Percentiles rank a stretch among this genome's conserved stretches.
Conservation (phyloP, 1,140 invertebrate genomes). For the Scaptomyza hsui region DNA sequence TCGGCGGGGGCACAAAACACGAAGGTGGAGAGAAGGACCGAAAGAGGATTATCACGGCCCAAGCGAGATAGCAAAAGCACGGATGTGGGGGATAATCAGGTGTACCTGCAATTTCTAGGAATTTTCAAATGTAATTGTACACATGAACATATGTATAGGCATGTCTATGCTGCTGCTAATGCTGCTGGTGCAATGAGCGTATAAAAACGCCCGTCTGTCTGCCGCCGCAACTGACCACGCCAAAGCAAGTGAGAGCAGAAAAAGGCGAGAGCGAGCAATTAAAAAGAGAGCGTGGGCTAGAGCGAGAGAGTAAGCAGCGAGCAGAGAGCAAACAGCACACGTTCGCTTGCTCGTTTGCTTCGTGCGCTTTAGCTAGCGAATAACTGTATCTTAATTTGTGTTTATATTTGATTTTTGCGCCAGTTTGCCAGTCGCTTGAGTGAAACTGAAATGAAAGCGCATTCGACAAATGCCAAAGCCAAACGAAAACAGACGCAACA, state of each 20-base stretch:
- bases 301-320: not conserved
- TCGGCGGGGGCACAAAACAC: not conserved
- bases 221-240: constrained; percentile 31
- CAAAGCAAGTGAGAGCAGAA: not conserved
- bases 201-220: constrained; percentile 44
- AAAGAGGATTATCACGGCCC: no score
- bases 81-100: constrained; percentile 19
- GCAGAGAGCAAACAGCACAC: constrained; percentile 6
- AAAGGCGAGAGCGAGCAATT: not conserved
- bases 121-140: constrained; percentile 5
- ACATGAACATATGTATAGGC: no score
- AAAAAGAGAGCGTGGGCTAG: not conserved
- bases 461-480: constrained; percentile 54
- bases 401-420: constrained; percentile 78
- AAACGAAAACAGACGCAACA: constrained; percentile 29
- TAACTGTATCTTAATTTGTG: constrained; percentile 75
- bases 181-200: constrained; percentile 5
- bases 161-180: not conserved
- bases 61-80: no score
- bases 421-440: constrained; percentile 68
- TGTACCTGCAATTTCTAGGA: constrained; percentile 36
- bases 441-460: constrained; percentile 80
- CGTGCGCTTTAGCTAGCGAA: constrained; percentile 20
- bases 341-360: constrained; percentile 15
- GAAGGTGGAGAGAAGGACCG: constrained; percentile 1